Percentiles rank a stretch among this genome's conserved stretches.
These are phyloP conservation scores for Steatornis caripensis DNA, from an alignment of 2,113 vertebrate species.

Conservation along the genomic window DNA sequence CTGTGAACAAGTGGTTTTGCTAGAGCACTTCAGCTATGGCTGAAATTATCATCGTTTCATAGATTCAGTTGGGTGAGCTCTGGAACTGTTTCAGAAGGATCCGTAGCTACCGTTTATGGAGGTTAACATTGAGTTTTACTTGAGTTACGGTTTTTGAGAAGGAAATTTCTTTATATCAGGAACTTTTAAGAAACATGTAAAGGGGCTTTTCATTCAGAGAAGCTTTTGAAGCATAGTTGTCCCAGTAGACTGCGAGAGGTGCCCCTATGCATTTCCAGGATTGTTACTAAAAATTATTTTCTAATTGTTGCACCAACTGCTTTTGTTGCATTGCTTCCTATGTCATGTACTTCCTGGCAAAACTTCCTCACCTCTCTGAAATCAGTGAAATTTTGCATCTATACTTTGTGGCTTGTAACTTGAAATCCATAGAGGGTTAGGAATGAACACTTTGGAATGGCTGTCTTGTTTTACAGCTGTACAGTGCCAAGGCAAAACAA, in stretches of 20 bases:
- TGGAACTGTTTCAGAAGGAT: not conserved
- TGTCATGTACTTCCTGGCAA: not conserved
- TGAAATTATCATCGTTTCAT: not conserved
- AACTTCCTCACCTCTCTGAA: not conserved
- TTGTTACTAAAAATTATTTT: not conserved
- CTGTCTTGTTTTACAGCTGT: not conserved
- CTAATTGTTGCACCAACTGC: not conserved
- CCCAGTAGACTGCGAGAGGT: not conserved
- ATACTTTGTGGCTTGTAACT: not conserved
- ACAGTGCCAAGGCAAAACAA: not conserved
- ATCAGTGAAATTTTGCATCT: not conserved
- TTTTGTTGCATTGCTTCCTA: not conserved
- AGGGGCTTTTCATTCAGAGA: not conserved
- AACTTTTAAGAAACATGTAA: not conserved
- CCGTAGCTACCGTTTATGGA: not conserved
- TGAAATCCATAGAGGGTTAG: not conserved
- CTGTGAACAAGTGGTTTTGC: not conserved
- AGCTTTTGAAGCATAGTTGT: not conserved
- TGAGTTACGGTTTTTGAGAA: not conserved
- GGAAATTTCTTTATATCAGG: not conserved
- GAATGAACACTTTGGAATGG: not conserved
- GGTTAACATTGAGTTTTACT: not conserved
- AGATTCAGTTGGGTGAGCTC: not conserved
- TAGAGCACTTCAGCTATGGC: not conserved
- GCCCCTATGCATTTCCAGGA: not conserved